Conservation (phyloP, 1,140 invertebrate species). For the Drosophila nasuta region DNA sequence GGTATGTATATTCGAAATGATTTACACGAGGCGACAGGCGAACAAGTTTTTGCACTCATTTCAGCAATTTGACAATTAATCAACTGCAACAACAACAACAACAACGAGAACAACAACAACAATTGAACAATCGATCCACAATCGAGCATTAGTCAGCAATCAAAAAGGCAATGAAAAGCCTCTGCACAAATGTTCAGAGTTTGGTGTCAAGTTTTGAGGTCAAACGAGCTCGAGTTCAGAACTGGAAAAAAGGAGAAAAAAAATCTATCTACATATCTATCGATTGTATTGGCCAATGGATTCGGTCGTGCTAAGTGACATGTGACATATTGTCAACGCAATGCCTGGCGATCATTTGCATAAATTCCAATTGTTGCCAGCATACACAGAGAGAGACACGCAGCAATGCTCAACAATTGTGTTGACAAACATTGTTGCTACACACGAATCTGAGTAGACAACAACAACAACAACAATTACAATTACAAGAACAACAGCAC, state of each 20-base stretch:
- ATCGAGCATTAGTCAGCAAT: slow-evolving; percentile 73
- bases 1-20: slow-evolving; percentile 46
- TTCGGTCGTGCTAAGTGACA: slow-evolving; percentile 71
- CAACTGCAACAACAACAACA: slow-evolving; percentile 67
- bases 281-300: slow-evolving; percentile 41
- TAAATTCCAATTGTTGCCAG: slow-evolving; percentile 73
- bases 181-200: slow-evolving; percentile 48
- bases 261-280: slow-evolving; percentile 61
- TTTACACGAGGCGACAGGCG: slow-evolving; percentile 72
- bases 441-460: slow-evolving; percentile 56
- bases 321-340: slow-evolving; percentile 83
- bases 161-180: slow-evolving; percentile 51
- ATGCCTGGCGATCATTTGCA: slow-evolving; percentile 78
- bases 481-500: slow-evolving; percentile 12
- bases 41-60: slow-evolving; percentile 83
- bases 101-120: slow-evolving; percentile 36
- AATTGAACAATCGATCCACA: slow-evolving; percentile 44
- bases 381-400: slow-evolving; percentile 9
- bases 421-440: slow-evolving; percentile 82
- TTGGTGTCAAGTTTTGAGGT: slow-evolving; percentile 48
- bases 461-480: slow-evolving; percentile 25
- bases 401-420: slow-evolving; percentile 61
- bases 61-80: slow-evolving; percentile 83
- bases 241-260: slow-evolving; percentile 58
- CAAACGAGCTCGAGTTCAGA: slow-evolving; percentile 68